Evolutionary conservation across 1,140 invertebrate species (phyloP), one percentile per base, ranked within the genome.

Genomic region (Habropoda laboriosa): DNA sequence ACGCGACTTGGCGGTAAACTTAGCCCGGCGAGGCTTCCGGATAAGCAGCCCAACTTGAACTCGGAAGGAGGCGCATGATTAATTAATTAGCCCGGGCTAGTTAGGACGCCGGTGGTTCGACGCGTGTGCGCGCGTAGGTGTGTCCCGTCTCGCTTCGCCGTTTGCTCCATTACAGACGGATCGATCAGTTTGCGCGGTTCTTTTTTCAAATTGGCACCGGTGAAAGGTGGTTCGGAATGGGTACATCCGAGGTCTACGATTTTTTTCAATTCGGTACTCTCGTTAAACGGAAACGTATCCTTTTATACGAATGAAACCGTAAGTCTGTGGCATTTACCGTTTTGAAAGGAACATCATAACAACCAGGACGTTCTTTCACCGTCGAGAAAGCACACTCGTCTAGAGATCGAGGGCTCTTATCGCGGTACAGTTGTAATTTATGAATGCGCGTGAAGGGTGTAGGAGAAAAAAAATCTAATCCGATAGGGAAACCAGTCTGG

Each of bases 31-130:
- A 85, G 88, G 89, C 91, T 92, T 91, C 89, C 89, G 91, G 90
- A 91, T 92, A 92, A 92, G 91, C 90, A 91, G 89, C 84, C 89
- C 89, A 91, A 91, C 88, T 92, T 88, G 87, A 89, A 86, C 86
- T 83, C n/a, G 67, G 53, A 84, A 63, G 83, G 61, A 73, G 75
- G 55, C 71, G 88, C 90, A 92, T 92, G 92, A 92, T 92, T 93
- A 93, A 93, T 93, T 92, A 93, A 92, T 92, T 93, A 92, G 91
- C 85, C 88, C 79, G 83, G 91, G 89, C 90, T 90, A 92, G 90
- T 92, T 91, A 90, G 86, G 83, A 90, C 80, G 86, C 66, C 73
- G 88, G 63, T 55, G 79, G 51, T 74, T 57, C n/a, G n/a, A n/a
- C n/a, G n/a, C n/a, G n/a, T 32, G 63, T 72, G 61, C 82, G 71